Percentiles rank a stretch among this genome's conserved stretches.
Evolutionary conservation across 2,113 vertebrate species (phyloP).

Genomic region (Heptranchias perlo): DNA sequence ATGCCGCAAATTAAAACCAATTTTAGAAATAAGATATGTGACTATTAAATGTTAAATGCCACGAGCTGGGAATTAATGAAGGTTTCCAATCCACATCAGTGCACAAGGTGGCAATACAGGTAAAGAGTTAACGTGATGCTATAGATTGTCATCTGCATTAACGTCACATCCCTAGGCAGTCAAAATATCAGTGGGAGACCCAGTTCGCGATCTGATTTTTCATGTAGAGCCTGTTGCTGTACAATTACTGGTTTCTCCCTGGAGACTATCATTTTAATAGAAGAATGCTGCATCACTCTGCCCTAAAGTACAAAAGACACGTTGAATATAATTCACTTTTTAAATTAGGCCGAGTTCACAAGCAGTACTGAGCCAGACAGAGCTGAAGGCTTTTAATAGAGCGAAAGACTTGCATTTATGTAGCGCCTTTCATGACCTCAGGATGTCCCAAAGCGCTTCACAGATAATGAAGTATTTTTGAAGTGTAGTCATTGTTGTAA

Average conservation of each 20-base stretch:
- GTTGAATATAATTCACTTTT: neutral
- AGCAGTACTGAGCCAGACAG: neutral
- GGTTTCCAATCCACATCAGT: neutral
- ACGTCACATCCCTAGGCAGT: neutral
- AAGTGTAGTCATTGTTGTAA: no score
- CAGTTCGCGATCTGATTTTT: neutral
- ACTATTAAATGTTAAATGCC: neutral
- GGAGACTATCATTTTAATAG: neutral
- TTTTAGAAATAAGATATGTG: neutral
- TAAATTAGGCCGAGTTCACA: neutral
- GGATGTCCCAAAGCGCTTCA: no score
- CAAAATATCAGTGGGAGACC: neutral
- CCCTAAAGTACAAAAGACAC: neutral
- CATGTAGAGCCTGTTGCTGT: neutral
- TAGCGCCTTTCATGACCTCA: no score
- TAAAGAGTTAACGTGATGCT: neutral
- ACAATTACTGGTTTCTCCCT: neutral
- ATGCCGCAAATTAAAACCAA: neutral
- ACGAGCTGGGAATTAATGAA: neutral
- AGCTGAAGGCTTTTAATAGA: neutral
- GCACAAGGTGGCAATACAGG: neutral
- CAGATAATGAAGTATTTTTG: no score
- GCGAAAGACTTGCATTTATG: no score
- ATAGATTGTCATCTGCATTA: neutral
- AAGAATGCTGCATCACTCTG: neutral